Base-by-base conservation (phyloP, 2,113 vertebrate genomes). In the Thermophis baileyi region DNA sequence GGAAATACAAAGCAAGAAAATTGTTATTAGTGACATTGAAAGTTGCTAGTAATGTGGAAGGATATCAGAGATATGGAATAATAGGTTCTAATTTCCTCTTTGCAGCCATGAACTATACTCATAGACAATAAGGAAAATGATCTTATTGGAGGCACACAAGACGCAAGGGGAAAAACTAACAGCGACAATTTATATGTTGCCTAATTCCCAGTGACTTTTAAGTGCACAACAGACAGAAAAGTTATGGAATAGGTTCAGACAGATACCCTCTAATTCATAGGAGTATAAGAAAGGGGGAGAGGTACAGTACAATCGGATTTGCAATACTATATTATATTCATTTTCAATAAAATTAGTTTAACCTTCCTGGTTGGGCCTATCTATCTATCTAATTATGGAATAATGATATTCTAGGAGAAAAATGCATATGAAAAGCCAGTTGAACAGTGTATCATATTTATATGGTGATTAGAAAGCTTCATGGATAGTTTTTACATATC, bases 391-490 rank as follows among this genome's bases (percentile, higher is more conserved):
- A 60, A 60, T 44, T 44, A 81, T 81, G 18, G 18, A 81, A 85
- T 20, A 69, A 22, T 18, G 89, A 22, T 90, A 90, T 24, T 24
- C 87, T 0, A 30, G 63, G 25, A 44, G 81, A 30, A 74, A 85
- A 50, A 89, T 0, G 4, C 60, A 90, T 87, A 92, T 89, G 35
- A 40, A 94, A 89, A 88, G 60, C 90, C 57, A 94, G 90, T 87
- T 95, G 54, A 54, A 0, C 16, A 20, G 53, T 46, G 54, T 81
- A 22, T 69, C 14, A 63, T 49, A 54, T 27, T 93, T 95, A 88
- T 16, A 91, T 53, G 69, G 0, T 35, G 3, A n/a, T 91, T 90
- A 90, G 89, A 95, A 94, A 85, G 44, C n/a, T 94, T 93, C 95
- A 89, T 24, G 91, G 85, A 63, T 88, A 91, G 85, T 89, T 93